Evolutionary conservation across 1,140 invertebrate species (phyloP).

Genomic region (Achatina immaculata): DNA sequence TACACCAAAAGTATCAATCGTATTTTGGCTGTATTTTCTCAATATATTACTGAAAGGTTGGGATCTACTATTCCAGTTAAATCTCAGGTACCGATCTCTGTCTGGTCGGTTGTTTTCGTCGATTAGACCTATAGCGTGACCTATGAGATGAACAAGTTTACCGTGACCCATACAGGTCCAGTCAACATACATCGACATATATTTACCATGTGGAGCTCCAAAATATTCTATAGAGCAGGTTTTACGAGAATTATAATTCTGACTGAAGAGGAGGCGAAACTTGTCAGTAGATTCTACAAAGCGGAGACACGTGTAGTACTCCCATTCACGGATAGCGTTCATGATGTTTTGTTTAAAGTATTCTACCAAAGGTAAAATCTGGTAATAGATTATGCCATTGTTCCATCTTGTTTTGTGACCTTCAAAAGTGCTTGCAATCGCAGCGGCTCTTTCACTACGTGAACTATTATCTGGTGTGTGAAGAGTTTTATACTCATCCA

Average conservation of each 20-base stretch:
- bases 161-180: constrained; percentile 42
- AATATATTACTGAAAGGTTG: constrained; percentile 71
- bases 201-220: not conserved
- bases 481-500: constrained; percentile 26
- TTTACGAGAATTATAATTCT: constrained; percentile 50
- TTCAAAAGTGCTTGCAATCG: no score
- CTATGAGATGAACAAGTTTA: constrained; percentile 70
- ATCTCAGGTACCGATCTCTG: constrained; percentile 77
- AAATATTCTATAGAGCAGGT: no score
- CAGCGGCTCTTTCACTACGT: not conserved
- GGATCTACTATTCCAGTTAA: constrained; percentile 78
- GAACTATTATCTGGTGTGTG: not conserved
- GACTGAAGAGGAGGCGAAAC: constrained; percentile 34
- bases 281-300: constrained; percentile 42
- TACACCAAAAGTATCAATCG: constrained; percentile 70
- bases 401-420: not conserved
- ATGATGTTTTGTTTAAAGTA: constrained; percentile 43
- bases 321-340: constrained; percentile 51
- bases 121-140: constrained; percentile 72
- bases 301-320: constrained; percentile 53
- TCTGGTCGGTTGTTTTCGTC: constrained; percentile 80
- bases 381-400: constrained; percentile 1
- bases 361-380: not conserved
- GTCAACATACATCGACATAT: constrained; percentile 6
- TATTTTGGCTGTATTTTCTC: constrained; percentile 66